These are phyloP conservation scores for Ophraella communa DNA, from an alignment of 2,888 invertebrate genomes.

Conservation along the genomic window DNA sequence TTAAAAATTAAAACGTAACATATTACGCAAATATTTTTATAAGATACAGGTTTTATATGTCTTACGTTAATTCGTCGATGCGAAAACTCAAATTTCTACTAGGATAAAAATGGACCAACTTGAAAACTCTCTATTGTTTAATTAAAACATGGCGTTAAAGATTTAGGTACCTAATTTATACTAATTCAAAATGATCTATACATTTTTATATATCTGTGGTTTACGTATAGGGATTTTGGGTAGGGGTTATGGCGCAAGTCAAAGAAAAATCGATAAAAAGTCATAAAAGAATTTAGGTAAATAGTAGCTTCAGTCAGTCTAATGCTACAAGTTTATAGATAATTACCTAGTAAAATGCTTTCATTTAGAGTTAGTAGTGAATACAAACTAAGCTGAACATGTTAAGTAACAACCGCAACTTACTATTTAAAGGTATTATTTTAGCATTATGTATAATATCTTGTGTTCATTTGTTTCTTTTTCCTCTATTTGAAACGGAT, in stretches of 20 bases:
- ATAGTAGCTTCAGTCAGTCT: constrained; percentile 10
- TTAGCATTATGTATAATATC: constrained; percentile 66
- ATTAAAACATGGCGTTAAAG: no score
- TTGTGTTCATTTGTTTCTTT: constrained; percentile 67
- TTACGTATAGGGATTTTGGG: not conserved
- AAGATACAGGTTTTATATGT: no score
- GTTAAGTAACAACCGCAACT: constrained; percentile 66
- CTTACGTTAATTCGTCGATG: no score
- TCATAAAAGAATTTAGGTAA: constrained; percentile 16
- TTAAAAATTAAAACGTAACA: no score
- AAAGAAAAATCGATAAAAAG: constrained; percentile 24
- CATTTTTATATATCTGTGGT: no score
- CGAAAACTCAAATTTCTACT: no score
- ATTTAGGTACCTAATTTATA: no score
- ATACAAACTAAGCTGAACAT: constrained; percentile 50
- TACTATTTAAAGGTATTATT: constrained; percentile 66
- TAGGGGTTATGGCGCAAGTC: constrained; percentile 15
- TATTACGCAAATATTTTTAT: no score
- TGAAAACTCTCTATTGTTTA: no score
- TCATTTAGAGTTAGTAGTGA: constrained; percentile 42
- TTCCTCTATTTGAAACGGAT: constrained; percentile 63
- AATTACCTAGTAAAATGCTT: constrained; percentile 43
- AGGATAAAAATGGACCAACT: no score
- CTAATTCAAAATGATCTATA: no score
- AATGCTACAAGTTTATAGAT: constrained; percentile 13